phyloP scores from a whole-genome alignment of 2,113 vertebrate genomes.

The Python bivittatus region DNA sequence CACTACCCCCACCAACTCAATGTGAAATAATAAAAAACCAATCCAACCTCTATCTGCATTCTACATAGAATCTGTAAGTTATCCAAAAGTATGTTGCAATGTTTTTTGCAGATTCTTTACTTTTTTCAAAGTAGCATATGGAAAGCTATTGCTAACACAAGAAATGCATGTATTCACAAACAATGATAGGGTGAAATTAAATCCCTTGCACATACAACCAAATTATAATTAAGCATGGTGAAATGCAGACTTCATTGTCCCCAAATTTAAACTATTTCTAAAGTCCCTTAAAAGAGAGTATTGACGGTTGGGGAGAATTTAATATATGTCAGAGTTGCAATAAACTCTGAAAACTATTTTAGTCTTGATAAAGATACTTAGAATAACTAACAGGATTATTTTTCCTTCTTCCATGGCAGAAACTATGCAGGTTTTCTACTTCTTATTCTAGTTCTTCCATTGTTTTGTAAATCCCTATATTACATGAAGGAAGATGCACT shows the following conservation, averaged over 20 bases:
- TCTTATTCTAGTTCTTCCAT: too few relatives aligned
- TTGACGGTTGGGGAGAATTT: neutral
- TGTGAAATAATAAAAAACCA: too few relatives aligned
- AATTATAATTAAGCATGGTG: neutral
- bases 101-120: neutral
- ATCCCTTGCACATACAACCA: neutral
- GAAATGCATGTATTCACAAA: neutral
- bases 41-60: too few relatives aligned
- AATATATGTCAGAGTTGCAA: neutral
- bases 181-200: neutral
- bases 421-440: neutral
- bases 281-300: neutral
- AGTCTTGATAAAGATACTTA: neutral
- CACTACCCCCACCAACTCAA: too few relatives aligned
- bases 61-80: too few relatives aligned
- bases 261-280: neutral
- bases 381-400: too few relatives aligned
- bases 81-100: neutral
- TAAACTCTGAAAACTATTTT: neutral
- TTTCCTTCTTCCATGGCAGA: neutral
- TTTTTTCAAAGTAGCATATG: neutral
- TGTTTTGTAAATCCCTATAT: too few relatives aligned
- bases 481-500: too few relatives aligned
- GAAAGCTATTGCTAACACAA: neutral
- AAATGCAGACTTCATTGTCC: neutral